Conservation (phyloP, 2,888 invertebrate species). For the Atethmia centrago region DNA sequence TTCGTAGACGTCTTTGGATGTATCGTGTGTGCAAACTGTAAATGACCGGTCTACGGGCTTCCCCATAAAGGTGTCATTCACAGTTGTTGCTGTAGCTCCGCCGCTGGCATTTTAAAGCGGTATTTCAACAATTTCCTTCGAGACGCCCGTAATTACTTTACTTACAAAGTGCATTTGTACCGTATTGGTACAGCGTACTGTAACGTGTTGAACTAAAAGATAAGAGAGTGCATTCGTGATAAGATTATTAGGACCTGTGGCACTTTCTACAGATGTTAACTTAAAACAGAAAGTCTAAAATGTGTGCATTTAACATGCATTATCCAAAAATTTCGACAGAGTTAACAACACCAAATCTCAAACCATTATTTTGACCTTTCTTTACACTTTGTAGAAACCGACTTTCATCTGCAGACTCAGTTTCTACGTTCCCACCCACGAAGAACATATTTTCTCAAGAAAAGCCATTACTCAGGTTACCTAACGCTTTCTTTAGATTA, state of each 20-base stretch:
- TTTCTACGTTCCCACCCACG: conserved; percentile 40
- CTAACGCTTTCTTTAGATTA: conserved; percentile 19
- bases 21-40: conserved; percentile 15
- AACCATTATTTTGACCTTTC: conserved; percentile 15
- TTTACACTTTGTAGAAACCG: conserved; percentile 26
- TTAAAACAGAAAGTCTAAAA: neutral
- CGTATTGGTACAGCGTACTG: conserved; percentile 19
- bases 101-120: conserved; percentile 45
- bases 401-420: conserved; percentile 37
- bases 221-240: conserved; percentile 47
- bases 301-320: neutral
- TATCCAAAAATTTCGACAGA: conserved; percentile 10
- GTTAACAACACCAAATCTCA: conserved; percentile 13
- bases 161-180: conserved; percentile 41
- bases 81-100: conserved; percentile 30
- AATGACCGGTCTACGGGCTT: conserved; percentile 35
- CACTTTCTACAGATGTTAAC: conserved; percentile 16
- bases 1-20: conserved; percentile 4
- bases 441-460: conserved; percentile 41
- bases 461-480: conserved; percentile 28
- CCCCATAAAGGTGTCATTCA: conserved; percentile 48
- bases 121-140: conserved; percentile 49
- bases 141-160: conserved; percentile 31
- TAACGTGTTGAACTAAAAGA: conserved; percentile 45
- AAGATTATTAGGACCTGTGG: conserved; percentile 18